Conservation (phyloP, 2,113 vertebrate species). For the Equus quagga region DNA sequence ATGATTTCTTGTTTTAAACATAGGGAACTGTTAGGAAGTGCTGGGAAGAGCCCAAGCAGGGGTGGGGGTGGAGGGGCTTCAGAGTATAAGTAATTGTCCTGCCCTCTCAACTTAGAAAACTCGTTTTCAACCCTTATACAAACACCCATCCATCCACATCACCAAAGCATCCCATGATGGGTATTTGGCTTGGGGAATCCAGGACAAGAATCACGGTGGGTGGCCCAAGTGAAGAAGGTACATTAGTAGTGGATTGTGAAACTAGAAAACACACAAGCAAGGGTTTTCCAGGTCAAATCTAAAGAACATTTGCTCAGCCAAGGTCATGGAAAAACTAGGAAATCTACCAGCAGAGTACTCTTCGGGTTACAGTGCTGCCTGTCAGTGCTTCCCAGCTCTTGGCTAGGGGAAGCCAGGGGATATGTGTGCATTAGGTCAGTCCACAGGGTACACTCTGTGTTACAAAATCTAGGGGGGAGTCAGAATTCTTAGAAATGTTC, state of each 20-base stretch:
- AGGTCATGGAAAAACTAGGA: conserved; percentile 55
- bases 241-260: conserved; percentile 30
- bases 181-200: conserved; percentile 58
- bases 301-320: conserved; percentile 58
- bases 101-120: neutral
- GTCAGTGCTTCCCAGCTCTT: neutral
- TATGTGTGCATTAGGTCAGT: neutral
- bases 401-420: neutral
- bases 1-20: neutral
- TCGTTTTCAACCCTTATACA: conserved; percentile 28
- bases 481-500: neutral
- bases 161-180: neutral
- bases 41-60: neutral
- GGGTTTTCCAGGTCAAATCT: conserved; percentile 75
- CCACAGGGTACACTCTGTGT: neutral
- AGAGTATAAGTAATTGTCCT: neutral
- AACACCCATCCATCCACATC: conserved; percentile 46
- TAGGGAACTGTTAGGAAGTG: neutral
- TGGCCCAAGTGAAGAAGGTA: conserved; percentile 67
- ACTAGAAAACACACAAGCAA: conserved; percentile 69
- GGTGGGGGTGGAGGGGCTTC: neutral
- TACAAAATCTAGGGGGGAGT: neutral
- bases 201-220: conserved; percentile 64
- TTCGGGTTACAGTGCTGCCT: neutral
- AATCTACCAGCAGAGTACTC: conserved; percentile 22